These are phyloP conservation scores for Dipus sagitta DNA, from an alignment of 2,797 vertebrate genomes.

Conservation along the genomic window DNA sequence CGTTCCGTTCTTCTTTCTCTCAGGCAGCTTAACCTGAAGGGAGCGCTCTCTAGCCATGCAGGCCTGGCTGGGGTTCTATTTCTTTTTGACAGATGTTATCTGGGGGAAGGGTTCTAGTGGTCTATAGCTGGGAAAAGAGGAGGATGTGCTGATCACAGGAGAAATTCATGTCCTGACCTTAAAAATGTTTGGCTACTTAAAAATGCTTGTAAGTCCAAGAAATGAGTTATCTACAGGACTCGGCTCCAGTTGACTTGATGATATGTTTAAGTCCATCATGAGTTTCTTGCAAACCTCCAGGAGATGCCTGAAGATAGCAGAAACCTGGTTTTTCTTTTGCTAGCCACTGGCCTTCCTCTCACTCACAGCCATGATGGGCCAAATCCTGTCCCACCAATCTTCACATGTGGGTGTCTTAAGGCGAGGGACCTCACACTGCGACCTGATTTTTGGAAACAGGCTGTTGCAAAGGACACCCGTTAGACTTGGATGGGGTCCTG, in stretches of 20 bases:
- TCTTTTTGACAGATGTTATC: background rate
- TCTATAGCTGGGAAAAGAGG: background rate
- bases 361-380: background rate
- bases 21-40: background rate
- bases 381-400: background rate
- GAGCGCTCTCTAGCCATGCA: background rate
- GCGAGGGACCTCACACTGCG: background rate
- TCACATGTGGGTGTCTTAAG: background rate
- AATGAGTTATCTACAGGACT: background rate
- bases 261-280: background rate
- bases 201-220: conserved; percentile 11
- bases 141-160: background rate
- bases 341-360: background rate
- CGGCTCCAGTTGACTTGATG: background rate
- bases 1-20: background rate
- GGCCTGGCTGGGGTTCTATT: background rate
- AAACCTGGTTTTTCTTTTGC: background rate
- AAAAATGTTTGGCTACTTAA: background rate
- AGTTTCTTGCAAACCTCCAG: background rate
- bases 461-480: background rate
- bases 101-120: background rate
- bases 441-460: background rate
- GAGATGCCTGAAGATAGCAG: background rate
- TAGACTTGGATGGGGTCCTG: background rate
- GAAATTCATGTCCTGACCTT: background rate